Percentiles rank a stretch among this genome's conserved stretches.
phyloP scores from a whole-genome alignment of 2,888 invertebrate genomes.

The Eristalinus aeneus region DNA sequence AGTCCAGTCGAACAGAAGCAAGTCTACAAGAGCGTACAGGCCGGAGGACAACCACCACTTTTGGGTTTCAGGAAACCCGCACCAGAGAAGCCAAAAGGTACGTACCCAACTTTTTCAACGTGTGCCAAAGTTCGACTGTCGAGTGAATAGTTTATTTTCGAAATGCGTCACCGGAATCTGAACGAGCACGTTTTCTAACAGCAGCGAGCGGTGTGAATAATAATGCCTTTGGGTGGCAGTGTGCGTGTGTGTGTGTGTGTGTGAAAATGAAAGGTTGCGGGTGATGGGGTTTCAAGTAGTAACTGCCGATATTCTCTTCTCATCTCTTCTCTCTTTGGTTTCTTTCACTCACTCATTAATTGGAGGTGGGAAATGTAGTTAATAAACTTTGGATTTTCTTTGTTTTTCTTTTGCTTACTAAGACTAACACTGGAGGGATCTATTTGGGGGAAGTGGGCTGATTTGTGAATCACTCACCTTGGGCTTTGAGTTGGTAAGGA shows the following conservation, averaged over 20 bases:
- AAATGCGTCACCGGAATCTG: slow-evolving; percentile 49
- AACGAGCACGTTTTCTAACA: slow-evolving; percentile 63
- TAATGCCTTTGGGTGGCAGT: background rate
- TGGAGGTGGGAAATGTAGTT: background rate
- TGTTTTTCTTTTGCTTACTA: background rate
- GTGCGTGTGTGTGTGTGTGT: background rate
- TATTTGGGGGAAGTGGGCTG: background rate
- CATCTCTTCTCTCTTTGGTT: background rate
- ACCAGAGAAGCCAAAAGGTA: slow-evolving; percentile 91
- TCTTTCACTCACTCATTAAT: background rate
- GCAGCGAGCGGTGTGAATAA: slow-evolving; percentile 15
- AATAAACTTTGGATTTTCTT: background rate
- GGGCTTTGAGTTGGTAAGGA: too few relatives aligned
- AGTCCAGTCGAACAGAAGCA: slow-evolving; percentile 92
- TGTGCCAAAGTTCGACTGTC: background rate
- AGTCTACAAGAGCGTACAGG: slow-evolving; percentile 93
- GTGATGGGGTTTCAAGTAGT: background rate
- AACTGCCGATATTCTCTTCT: background rate
- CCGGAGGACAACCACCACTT: slow-evolving; percentile 96
- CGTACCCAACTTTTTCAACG: slow-evolving; percentile 72
- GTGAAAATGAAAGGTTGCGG: background rate
- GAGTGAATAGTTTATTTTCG: slow-evolving; percentile 3
- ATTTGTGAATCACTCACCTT: too few relatives aligned
- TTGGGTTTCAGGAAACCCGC: slow-evolving; percentile 95
- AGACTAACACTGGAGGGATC: background rate